Base-by-base conservation (phyloP, 1,140 invertebrate genomes). In the Tribolium castaneum region DNA sequence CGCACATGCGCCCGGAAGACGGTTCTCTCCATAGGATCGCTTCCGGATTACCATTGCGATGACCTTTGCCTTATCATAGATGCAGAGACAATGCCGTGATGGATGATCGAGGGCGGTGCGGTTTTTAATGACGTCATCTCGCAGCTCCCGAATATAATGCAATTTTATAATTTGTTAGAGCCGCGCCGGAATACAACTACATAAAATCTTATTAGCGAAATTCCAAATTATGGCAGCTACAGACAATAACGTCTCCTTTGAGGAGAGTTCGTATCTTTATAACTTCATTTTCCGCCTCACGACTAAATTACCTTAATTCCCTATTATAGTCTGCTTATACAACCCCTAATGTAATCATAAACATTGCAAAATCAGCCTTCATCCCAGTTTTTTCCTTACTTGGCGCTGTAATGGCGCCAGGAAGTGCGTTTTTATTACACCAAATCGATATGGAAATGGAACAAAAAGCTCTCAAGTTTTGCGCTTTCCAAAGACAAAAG, bases 211-310 rank as follows among this genome's bases (percentile, higher is more conserved):
- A 80, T 80, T 80, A 80, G 74, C 52, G 35, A 45, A 76, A 79
- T 79, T 79, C 75, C 35, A 80, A 80, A 80, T 80, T 80, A 80
- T 80, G 76, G 76, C 78, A 80, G 78, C 78, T 80, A 80, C 75
- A 80, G 78, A 80, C 75, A 80, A 80, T 80, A 77, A 77, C 19
- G 75, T 77, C 75, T 75, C 78, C 78, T 80, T 80, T 80, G 78
- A 76, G 75, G 70, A 66, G 59, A 80, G 75, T 77, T 77, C 62
- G 54, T 73, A 80, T 80, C 78, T 80, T 80, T 77, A 80, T 80
- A 80, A 80, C 75, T 77, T 77, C 78, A 80, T 80, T 80, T 80
- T 80, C 75, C 72, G 75, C 70, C 66, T 59, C 70, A 70, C 75
- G 78, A 80, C 75, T 77, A 77, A 80, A 80, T 80, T 80, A 80